Conservation (phyloP, 2,888 invertebrate species). For the Drosophila colorata region DNA sequence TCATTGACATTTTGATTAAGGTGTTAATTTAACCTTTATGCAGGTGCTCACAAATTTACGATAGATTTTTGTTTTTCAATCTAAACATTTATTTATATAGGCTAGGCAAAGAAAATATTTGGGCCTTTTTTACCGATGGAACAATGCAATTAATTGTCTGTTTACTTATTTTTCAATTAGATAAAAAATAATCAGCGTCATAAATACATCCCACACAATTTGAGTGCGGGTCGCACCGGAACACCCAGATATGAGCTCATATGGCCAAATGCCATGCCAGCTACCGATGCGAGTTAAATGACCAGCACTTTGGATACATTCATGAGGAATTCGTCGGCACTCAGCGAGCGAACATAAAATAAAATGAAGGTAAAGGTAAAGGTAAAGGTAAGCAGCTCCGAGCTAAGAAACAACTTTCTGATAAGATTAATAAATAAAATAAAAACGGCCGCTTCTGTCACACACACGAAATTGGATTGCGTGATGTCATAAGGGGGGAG, state of each 20-base stretch:
- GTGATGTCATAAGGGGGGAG: slow-evolving; percentile 55
- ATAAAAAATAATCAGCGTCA: slow-evolving; percentile 64
- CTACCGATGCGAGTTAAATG: slow-evolving; percentile 32
- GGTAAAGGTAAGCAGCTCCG: slow-evolving; percentile 43
- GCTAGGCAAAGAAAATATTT: slow-evolving; percentile 19
- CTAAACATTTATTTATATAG: slow-evolving; percentile 43
- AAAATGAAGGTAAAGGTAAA: slow-evolving; percentile 41
- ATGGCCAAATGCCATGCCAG: slow-evolving; percentile 28
- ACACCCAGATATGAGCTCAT: slow-evolving; percentile 34
- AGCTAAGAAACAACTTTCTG: slow-evolving; percentile 61
- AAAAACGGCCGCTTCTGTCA: slow-evolving; percentile 14
- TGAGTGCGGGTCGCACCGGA: too few species aligned
- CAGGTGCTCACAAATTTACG: slow-evolving; percentile 31
- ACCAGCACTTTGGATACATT: slow-evolving; percentile 32
- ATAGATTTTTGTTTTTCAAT: slow-evolving; percentile 28
- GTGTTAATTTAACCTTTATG: slow-evolving; percentile 62
- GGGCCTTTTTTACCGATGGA: not conserved
- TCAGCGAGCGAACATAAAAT: slow-evolving; percentile 33
- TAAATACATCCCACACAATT: slow-evolving; percentile 53
- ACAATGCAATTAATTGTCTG: slow-evolving; percentile 50
- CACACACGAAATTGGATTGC: slow-evolving; percentile 25
- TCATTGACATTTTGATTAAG: slow-evolving; percentile 79
- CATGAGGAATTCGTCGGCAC: slow-evolving; percentile 29
- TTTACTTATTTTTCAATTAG: slow-evolving; percentile 69
- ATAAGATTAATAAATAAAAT: slow-evolving; percentile 69